These are phyloP conservation scores for Seriola rivoliana DNA, from an alignment of 2,113 vertebrate species.

Conservation along the genomic window DNA sequence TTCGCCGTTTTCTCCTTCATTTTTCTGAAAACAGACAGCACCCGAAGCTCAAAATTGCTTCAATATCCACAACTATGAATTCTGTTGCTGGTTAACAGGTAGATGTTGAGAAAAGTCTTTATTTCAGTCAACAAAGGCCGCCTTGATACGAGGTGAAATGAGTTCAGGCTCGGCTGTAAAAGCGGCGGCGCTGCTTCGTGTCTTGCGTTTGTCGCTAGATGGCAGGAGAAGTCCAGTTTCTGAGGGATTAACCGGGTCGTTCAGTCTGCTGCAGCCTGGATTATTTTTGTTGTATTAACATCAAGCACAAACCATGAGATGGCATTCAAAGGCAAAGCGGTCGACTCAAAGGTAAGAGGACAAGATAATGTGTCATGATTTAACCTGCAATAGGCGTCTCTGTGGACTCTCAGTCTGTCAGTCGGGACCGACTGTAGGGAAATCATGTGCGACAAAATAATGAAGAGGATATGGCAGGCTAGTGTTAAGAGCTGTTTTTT, in stretches of 20 bases:
- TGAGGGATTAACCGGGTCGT: constrained; percentile 58
- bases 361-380: neutral
- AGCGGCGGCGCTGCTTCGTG: constrained; percentile 13
- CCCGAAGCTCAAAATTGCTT: neutral
- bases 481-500: neutral
- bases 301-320: constrained; percentile 73
- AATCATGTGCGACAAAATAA: constrained; percentile 11
- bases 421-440: constrained; percentile 4
- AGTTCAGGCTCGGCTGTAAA: constrained; percentile 56
- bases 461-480: neutral
- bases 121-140: constrained; percentile 58
- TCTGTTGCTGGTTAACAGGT: neutral
- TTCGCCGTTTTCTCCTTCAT: neutral
- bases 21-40: neutral
- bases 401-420: constrained; percentile 1
- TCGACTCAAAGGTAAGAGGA: constrained; percentile 81
- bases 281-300: constrained; percentile 45
- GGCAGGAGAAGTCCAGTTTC: constrained; percentile 54
- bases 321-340: constrained; percentile 82
- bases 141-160: constrained; percentile 55
- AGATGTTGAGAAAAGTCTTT: neutral
- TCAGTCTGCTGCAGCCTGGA: constrained; percentile 35
- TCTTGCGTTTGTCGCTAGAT: constrained; percentile 59
- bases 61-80: accelerated
- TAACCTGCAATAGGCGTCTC: neutral